Evolutionary conservation across 2,888 invertebrate species (phyloP).

Genomic region (Hipparchia sbordonii): DNA sequence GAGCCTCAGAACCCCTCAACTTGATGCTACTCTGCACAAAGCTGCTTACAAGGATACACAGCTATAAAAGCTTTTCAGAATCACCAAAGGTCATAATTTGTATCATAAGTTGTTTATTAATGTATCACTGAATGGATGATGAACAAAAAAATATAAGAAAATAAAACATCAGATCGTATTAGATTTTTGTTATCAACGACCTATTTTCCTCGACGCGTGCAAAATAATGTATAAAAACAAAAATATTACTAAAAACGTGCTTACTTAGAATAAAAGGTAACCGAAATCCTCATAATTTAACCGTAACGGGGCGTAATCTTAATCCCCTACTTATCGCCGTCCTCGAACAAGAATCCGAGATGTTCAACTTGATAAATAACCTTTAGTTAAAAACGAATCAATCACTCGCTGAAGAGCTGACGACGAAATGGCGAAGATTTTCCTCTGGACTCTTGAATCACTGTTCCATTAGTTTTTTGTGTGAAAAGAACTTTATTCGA

Average conservation of each 20-base stretch:
- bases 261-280: neutral
- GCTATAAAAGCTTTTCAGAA: too few relatives aligned
- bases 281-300: slow-evolving; percentile 24
- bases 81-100: too few relatives aligned
- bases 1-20: too few relatives aligned
- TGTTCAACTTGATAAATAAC: slow-evolving; percentile 44
- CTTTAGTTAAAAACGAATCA: slow-evolving; percentile 45
- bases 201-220: too few relatives aligned
- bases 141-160: too few relatives aligned
- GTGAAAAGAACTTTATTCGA: slow-evolving; percentile 33
- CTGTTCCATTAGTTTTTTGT: slow-evolving; percentile 42
- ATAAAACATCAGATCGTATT: too few relatives aligned
- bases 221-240: neutral
- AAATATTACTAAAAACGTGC: neutral
- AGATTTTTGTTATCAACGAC: too few relatives aligned
- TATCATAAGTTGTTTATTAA: too few relatives aligned
- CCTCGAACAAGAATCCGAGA: slow-evolving; percentile 37
- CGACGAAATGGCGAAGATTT: slow-evolving; percentile 37
- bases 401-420: slow-evolving; percentile 42
- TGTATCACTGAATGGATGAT: too few relatives aligned
- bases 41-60: too few relatives aligned
- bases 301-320: slow-evolving; percentile 27
- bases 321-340: slow-evolving; percentile 31
- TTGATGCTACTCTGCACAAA: too few relatives aligned
- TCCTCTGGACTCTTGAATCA: slow-evolving; percentile 38